Conservation (phyloP, 2,113 vertebrate genomes). For the human (Homo sapiens) region DNA sequence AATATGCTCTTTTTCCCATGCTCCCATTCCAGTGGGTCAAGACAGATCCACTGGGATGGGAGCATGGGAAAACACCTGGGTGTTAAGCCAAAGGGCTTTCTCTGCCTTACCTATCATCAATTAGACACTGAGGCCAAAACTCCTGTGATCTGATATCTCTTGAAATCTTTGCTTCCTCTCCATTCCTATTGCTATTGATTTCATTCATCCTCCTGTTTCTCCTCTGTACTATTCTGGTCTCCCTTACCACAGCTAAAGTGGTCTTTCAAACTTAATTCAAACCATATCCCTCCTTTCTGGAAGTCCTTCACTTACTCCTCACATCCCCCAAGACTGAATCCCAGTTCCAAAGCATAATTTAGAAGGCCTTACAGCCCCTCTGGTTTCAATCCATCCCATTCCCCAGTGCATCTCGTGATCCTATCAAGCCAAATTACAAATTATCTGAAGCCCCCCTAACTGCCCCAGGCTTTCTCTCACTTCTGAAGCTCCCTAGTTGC, state of each 20-base stretch:
- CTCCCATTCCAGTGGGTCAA: neutral
- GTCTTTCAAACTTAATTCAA: slow-evolving; percentile 41
- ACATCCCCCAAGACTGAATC: neutral
- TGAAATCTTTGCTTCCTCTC: slow-evolving; percentile 10
- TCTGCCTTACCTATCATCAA: neutral
- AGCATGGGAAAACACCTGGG: too few species aligned
- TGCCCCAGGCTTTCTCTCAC: neutral
- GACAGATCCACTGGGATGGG: neutral
- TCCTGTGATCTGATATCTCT: neutral
- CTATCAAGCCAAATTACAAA: neutral
- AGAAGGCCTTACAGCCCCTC: neutral
- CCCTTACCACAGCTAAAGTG: neutral
- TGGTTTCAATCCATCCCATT: neutral
- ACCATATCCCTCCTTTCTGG: neutral
- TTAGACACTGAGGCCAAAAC: neutral
- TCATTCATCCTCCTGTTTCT: neutral
- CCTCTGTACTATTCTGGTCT: slow-evolving; percentile 12
- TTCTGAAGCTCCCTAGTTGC: neutral
- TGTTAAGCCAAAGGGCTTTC: neutral
- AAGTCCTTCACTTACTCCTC: neutral
- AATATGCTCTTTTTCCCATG: neutral
- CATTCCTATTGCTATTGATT: neutral
- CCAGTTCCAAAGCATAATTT: neutral
- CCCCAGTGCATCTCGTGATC: neutral
- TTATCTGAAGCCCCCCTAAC: neutral